phyloP scores from a whole-genome alignment of 2,113 vertebrate species.

The Tenebrosternarchus preto region DNA sequence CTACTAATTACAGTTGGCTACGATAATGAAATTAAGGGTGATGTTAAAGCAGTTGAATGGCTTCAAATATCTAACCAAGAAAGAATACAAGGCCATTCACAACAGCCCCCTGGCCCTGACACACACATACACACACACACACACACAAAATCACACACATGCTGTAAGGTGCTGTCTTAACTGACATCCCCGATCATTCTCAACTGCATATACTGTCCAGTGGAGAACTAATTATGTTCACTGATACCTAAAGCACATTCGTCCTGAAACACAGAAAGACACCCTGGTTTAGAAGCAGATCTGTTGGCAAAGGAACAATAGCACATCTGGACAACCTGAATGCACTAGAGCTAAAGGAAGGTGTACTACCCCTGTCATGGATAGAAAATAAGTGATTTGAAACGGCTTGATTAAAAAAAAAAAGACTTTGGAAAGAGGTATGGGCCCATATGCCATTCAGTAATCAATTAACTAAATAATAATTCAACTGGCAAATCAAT shows the following conservation, averaged over 20 bases:
- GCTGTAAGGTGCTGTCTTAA: slow-evolving; percentile 11
- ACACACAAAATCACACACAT: background rate
- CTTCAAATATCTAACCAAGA: background rate
- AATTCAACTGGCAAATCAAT: too few relatives aligned
- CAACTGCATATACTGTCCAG: background rate
- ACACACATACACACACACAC: background rate
- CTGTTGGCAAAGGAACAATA: background rate
- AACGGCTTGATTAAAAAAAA: too few relatives aligned
- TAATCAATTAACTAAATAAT: too few relatives aligned
- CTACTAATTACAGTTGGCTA: background rate
- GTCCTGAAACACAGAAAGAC: background rate
- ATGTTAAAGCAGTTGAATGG: too few relatives aligned
- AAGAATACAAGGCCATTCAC: background rate
- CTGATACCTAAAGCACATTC: background rate
- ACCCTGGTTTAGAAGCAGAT: background rate
- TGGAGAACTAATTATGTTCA: slow-evolving; percentile 28
- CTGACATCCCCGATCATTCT: slow-evolving; percentile 21
- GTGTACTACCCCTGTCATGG: too few relatives aligned
- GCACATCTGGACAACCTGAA: too few relatives aligned
- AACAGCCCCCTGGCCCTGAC: background rate
- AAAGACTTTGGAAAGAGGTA: too few relatives aligned
- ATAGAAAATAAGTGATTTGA: too few relatives aligned
- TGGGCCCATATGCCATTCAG: too few relatives aligned
- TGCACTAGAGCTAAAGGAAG: too few relatives aligned
- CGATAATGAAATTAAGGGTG: too few relatives aligned